Evolutionary conservation across 1,140 invertebrate genomes (phyloP).

Genomic region (Drosophila kikkawai): DNA sequence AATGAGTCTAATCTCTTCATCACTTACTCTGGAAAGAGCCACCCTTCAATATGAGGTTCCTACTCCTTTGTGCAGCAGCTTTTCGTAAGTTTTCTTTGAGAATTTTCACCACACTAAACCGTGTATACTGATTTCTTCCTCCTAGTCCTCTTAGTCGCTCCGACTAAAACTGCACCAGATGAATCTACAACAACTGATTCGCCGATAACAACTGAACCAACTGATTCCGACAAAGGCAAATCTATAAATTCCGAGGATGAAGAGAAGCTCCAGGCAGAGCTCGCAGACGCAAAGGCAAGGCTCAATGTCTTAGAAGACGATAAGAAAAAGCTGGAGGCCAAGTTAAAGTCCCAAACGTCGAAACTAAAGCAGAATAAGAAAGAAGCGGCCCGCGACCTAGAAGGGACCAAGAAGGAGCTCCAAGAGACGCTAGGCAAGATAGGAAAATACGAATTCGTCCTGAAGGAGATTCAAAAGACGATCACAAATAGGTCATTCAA

Average conservation of each 20-base stretch:
- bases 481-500: not conserved
- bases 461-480: not conserved
- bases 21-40: not conserved
- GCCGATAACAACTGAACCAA: too few species aligned
- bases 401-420: not conserved
- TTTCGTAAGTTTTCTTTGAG: slow-evolving; percentile 8
- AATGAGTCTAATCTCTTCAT: not conserved
- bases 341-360: not conserved
- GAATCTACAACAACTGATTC: too few species aligned
- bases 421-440: not conserved
- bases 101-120: not conserved
- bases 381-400: not conserved
- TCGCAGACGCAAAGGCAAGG: too few species aligned
- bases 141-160: not conserved
- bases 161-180: not conserved
- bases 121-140: not conserved
- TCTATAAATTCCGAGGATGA: too few species aligned
- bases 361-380: too few species aligned
- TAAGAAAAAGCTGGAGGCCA: not conserved
- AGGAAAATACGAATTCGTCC: not conserved
- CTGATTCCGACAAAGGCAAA: too few species aligned
- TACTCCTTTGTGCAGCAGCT: not conserved
- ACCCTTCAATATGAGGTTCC: slow-evolving; percentile 12
- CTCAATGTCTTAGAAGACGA: not conserved
- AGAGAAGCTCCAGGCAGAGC: too few species aligned